phyloP scores from a whole-genome alignment of 2,113 vertebrate genomes.

The Guaruba guarouba region DNA sequence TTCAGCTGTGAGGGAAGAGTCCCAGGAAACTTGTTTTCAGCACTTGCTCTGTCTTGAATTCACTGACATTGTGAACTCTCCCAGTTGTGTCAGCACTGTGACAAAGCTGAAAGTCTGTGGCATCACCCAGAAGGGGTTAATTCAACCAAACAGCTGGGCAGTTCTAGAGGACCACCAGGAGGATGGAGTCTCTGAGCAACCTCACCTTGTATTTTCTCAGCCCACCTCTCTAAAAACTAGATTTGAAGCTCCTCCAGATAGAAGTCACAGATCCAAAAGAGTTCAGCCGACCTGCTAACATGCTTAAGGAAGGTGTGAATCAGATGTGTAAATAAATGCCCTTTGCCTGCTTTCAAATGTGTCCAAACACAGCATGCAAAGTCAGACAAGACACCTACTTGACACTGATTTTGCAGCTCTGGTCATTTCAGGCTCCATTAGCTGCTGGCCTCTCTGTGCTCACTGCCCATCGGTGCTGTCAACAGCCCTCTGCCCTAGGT shows the following conservation, averaged over 20 bases:
- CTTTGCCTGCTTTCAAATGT: neutral
- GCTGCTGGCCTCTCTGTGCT: neutral
- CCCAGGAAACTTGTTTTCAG: neutral
- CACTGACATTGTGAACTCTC: neutral
- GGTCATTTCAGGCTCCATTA: neutral
- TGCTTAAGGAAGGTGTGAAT: neutral
- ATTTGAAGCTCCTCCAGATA: rapidly evolving
- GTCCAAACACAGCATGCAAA: neutral
- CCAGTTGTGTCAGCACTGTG: neutral
- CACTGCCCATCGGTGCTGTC: rapidly evolving
- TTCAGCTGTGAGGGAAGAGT: neutral
- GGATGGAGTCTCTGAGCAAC: neutral
- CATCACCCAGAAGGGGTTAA: neutral
- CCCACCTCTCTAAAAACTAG: neutral
- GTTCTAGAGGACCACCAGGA: neutral
- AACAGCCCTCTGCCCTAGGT: neutral
- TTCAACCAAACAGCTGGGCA: neutral
- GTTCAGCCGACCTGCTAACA: neutral
- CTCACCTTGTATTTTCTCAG: neutral
- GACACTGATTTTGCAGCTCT: neutral
- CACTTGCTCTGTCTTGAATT: neutral
- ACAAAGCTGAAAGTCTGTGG: neutral
- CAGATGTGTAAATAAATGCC: neutral
- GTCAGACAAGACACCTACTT: neutral
- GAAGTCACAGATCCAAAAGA: neutral